Conservation (phyloP, 2,888 invertebrate genomes). For the Piscicola geometra region DNA sequence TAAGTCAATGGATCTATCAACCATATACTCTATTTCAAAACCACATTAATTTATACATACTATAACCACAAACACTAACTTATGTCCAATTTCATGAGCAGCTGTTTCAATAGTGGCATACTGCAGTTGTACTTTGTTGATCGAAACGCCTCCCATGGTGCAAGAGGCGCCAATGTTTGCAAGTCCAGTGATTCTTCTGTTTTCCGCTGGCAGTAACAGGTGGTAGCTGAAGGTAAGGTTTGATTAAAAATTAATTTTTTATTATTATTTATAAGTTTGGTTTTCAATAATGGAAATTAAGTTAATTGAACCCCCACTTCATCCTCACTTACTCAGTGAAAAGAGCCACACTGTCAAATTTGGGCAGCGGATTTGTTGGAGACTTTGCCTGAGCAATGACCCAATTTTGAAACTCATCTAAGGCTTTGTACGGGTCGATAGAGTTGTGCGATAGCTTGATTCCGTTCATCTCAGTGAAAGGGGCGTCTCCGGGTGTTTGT, state of each 20-base stretch:
- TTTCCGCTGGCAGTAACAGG: background rate
- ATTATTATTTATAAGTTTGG: too few relatives aligned
- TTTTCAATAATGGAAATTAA: too few relatives aligned
- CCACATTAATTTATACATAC: background rate
- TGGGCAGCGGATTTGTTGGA: constrained; percentile 20
- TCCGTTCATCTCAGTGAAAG: constrained; percentile 27
- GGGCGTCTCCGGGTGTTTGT: constrained; percentile 33
- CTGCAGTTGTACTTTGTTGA: constrained; percentile 37
- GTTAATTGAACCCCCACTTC: too few relatives aligned
- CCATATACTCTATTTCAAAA: background rate
- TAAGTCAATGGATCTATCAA: too few relatives aligned
- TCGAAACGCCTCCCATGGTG: constrained; percentile 26
- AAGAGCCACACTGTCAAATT: constrained; percentile 31
- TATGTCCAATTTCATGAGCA: constrained; percentile 47
- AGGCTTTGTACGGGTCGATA: background rate
- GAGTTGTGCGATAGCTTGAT: background rate
- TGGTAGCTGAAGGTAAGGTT: background rate
- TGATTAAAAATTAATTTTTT: background rate
- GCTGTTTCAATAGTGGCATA: constrained; percentile 39
- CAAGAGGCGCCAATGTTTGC: constrained; percentile 32
- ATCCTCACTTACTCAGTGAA: too few relatives aligned
- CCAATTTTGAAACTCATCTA: constrained; percentile 26
- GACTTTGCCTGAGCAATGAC: background rate
- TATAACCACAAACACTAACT: constrained; percentile 17
- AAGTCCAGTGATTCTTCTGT: constrained; percentile 25